Conservation (phyloP, 2,888 invertebrate species). For the Dastarcus helophoroides region DNA sequence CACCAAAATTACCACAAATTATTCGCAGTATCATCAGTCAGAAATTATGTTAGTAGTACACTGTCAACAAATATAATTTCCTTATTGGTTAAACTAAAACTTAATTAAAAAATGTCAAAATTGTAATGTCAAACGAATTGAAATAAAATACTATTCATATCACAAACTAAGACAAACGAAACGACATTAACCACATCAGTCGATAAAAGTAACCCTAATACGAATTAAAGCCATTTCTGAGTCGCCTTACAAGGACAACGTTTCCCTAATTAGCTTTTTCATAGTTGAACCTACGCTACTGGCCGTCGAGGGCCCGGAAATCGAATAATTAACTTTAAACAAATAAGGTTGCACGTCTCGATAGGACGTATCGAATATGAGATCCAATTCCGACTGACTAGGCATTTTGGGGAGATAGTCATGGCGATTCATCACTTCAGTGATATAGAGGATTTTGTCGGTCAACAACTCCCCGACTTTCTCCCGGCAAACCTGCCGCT, state of each 20-base stretch:
- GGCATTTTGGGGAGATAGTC: constrained; percentile 97
- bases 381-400: constrained; percentile 79
- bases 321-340: constrained; percentile 80
- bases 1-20: too few species aligned
- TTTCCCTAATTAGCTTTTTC: constrained; percentile 81
- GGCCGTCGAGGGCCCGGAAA: constrained; percentile 59
- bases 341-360: constrained; percentile 93
- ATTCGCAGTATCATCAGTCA: too few species aligned
- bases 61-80: too few species aligned
- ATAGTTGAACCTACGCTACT: constrained; percentile 79
- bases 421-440: constrained; percentile 89
- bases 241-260: constrained; percentile 48
- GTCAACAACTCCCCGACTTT: constrained; percentile 77
- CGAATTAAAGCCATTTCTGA: constrained; percentile 1
- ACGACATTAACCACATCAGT: too few species aligned
- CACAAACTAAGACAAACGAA: too few species aligned
- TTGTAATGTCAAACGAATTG: too few species aligned
- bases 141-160: too few species aligned
- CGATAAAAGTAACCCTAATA: neutral
- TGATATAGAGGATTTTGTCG: constrained; percentile 89
- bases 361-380: constrained; percentile 89
- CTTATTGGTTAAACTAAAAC: too few species aligned
- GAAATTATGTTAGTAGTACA: too few species aligned
- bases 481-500: constrained; percentile 77
- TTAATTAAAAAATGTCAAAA: too few species aligned